phyloP scores from a whole-genome alignment of 2,888 invertebrate species.

The Mythimna vitellina region DNA sequence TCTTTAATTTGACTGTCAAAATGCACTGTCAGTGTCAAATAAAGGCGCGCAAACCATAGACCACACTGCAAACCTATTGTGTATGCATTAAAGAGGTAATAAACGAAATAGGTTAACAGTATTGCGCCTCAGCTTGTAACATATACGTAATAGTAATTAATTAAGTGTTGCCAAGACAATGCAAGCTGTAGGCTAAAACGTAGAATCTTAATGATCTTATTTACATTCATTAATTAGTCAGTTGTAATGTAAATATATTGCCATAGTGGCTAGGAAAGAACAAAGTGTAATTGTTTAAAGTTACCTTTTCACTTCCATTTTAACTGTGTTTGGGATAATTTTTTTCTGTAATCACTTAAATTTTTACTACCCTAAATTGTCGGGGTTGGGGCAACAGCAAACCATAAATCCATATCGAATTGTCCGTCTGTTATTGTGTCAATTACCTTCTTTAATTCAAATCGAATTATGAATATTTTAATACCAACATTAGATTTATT shows the following conservation, averaged over 20 bases:
- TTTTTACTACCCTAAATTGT: too few species aligned
- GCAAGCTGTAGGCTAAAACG: constrained; percentile 20
- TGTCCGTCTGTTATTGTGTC: too few species aligned
- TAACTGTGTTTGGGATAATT: not conserved
- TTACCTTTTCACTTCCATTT: not conserved
- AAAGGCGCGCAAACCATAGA: constrained; percentile 20
- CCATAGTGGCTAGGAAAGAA: constrained; percentile 16
- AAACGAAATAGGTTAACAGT: constrained; percentile 51
- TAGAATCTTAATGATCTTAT: constrained; percentile 46
- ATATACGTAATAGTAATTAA: constrained; percentile 29
- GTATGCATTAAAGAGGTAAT: constrained; percentile 26
- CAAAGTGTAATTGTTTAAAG: constrained; percentile 17
- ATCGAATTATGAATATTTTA: too few species aligned
- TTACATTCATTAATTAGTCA: constrained; percentile 52
- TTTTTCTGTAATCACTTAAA: too few species aligned
- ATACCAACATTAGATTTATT: too few species aligned
- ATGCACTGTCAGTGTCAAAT: constrained; percentile 34
- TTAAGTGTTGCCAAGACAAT: constrained; percentile 43
- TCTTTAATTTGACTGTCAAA: constrained; percentile 15
- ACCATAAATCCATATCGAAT: too few species aligned
- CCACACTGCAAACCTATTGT: constrained; percentile 43
- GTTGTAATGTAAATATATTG: constrained; percentile 34
- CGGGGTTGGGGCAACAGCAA: too few species aligned
- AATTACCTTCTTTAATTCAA: too few species aligned
- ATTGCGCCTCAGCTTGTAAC: constrained; percentile 20